Percentiles rank a stretch among this genome's conserved stretches.
phyloP scores from a whole-genome alignment of 2,888 invertebrate species.

The Hoplodrina ambigua region DNA sequence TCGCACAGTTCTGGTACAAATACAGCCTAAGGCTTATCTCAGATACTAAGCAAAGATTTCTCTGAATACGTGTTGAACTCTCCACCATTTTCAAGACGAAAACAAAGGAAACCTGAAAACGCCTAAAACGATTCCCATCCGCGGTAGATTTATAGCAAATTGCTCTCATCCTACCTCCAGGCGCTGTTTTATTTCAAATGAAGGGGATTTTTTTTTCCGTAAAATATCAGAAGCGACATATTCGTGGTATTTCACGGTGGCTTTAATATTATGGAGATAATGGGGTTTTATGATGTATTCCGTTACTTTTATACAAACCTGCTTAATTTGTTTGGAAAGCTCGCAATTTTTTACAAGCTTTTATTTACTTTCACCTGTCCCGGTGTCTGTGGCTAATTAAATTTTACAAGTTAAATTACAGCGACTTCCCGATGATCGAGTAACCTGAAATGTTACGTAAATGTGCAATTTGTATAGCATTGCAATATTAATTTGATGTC shows the following conservation, averaged over 20 bases:
- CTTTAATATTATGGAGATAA: slow-evolving; percentile 54
- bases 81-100: slow-evolving; percentile 52
- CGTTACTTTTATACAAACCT: slow-evolving; percentile 35
- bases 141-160: slow-evolving; percentile 87
- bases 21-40: slow-evolving; percentile 22
- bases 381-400: no score
- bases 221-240: slow-evolving; percentile 55
- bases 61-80: slow-evolving; percentile 39
- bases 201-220: slow-evolving; percentile 74
- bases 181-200: slow-evolving; percentile 83
- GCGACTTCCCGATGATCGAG: no score
- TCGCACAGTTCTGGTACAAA: not conserved
- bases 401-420: no score
- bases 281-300: slow-evolving; percentile 48
- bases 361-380: no score
- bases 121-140: slow-evolving; percentile 83
- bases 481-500: no score
- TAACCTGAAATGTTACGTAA: no score
- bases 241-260: slow-evolving; percentile 60
- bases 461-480: no score
- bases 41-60: slow-evolving; percentile 50
- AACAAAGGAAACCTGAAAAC: slow-evolving; percentile 77
- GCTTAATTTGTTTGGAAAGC: slow-evolving; percentile 1
- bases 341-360: not conserved
- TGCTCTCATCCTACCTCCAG: slow-evolving; percentile 81